These are phyloP conservation scores for Poecilia picta DNA, from an alignment of 2,797 vertebrate genomes.

Conservation along the genomic window DNA sequence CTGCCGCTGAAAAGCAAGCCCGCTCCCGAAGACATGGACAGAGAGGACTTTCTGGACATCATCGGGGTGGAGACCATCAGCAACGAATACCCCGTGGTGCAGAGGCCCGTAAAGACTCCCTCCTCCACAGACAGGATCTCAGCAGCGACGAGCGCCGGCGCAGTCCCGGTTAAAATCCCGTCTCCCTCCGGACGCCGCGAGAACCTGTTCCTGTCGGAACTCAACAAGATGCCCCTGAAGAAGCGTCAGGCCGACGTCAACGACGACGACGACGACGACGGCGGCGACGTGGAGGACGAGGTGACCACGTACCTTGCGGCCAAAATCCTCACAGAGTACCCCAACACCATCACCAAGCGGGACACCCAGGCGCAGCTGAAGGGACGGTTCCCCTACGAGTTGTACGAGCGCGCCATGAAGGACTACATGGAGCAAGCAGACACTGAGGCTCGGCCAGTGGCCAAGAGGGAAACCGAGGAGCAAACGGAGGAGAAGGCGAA, in stretches of 20 bases:
- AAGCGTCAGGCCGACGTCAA: slow-evolving; percentile 75
- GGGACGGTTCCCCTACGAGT: slow-evolving; percentile 86
- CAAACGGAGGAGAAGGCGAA: slow-evolving; percentile 73
- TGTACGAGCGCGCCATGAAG: slow-evolving; percentile 88
- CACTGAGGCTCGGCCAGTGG: slow-evolving; percentile 70
- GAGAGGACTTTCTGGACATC: slow-evolving; percentile 93
- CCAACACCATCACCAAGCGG: slow-evolving; percentile 85
- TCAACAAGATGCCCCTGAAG: slow-evolving; percentile 86
- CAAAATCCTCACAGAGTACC: slow-evolving; percentile 91
- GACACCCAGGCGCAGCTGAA: slow-evolving; percentile 80
- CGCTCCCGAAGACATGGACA: slow-evolving; percentile 88
- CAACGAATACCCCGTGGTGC: slow-evolving; percentile 87
- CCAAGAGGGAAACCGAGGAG: slow-evolving; percentile 84
- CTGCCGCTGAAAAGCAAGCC: slow-evolving; percentile 79
- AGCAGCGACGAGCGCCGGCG: slow-evolving; percentile 42
- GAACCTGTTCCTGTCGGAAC: slow-evolving; percentile 80
- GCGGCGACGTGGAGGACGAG: slow-evolving; percentile 88
- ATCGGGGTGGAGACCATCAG: slow-evolving; percentile 88
- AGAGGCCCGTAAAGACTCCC: slow-evolving; percentile 84
- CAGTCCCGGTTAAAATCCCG: slow-evolving; percentile 74
- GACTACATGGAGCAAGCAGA: slow-evolving; percentile 86
- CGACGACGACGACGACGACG: slow-evolving; percentile 80
- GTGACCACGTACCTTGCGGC: slow-evolving; percentile 91
- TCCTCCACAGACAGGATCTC: slow-evolving; percentile 64
- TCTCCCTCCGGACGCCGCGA: slow-evolving; percentile 83